A percentile compares a stretch with the other conserved stretches of the same genome.
phyloP scores from a whole-genome alignment of 2,888 invertebrate genomes.

The Unio delphinus region DNA sequence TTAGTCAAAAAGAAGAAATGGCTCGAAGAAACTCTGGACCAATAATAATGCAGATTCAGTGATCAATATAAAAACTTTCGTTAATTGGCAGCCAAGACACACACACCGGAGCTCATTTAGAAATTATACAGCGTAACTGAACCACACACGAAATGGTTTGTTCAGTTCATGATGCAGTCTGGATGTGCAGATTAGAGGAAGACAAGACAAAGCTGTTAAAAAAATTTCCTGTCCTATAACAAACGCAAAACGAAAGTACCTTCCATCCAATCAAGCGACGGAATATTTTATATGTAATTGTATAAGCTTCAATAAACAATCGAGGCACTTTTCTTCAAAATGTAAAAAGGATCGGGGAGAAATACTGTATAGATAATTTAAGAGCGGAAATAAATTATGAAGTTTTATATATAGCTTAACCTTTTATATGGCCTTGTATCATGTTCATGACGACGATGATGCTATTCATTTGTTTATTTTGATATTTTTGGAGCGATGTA shows the following conservation, averaged over 20 bases:
- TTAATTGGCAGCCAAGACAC: not conserved
- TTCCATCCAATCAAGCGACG: too few species aligned
- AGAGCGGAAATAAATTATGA: too few species aligned
- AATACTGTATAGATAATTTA: too few species aligned
- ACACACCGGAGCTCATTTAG: slow-evolving; percentile 6
- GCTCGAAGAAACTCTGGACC: slow-evolving; percentile 8
- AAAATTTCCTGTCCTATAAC: slow-evolving; percentile 1
- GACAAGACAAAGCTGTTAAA: slow-evolving; percentile 4
- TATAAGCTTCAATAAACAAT: too few species aligned
- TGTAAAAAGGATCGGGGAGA: too few species aligned
- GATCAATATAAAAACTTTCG: not conserved
- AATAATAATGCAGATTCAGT: slow-evolving; percentile 14
- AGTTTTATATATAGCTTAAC: too few species aligned
- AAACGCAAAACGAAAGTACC: slow-evolving; percentile 5
- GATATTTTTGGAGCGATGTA: too few species aligned
- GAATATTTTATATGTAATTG: too few species aligned
- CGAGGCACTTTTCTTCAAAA: too few species aligned
- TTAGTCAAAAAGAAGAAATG: not conserved
- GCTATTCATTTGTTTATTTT: too few species aligned
- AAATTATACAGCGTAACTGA: slow-evolving; percentile 14
- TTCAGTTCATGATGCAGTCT: slow-evolving; percentile 1
- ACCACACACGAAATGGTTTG: not conserved
- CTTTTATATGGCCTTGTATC: too few species aligned
- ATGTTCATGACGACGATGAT: too few species aligned
- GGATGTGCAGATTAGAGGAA: slow-evolving; percentile 4